These are phyloP conservation scores for Halyomorpha halys DNA, from an alignment of 1,140 invertebrate species.

Conservation along the genomic window DNA sequence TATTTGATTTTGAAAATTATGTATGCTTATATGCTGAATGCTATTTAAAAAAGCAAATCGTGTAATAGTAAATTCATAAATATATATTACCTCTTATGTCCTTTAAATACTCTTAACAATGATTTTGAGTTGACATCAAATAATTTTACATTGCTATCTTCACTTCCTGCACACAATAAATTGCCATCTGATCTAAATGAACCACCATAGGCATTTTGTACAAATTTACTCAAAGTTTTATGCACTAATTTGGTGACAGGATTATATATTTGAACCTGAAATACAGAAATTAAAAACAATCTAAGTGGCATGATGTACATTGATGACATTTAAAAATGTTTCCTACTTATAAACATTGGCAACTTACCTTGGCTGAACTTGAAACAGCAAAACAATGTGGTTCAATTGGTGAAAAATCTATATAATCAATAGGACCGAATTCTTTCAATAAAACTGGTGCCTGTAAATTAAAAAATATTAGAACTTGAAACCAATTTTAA, in stretches of 20 bases:
- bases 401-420: constrained; percentile 78
- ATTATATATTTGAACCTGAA: constrained; percentile 74
- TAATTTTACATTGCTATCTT: constrained; percentile 74
- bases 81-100: constrained; percentile 45
- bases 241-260: constrained; percentile 71
- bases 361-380: constrained; percentile 68
- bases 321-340: neutral
- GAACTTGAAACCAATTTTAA: constrained; percentile 15
- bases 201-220: constrained; percentile 75
- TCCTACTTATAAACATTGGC: too few relatives aligned
- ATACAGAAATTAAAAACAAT: constrained; percentile 5
- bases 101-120: constrained; percentile 58
- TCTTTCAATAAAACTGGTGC: constrained; percentile 80
- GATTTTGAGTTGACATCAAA: constrained; percentile 77
- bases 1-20: neutral
- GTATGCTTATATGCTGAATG: neutral
- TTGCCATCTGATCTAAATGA: constrained; percentile 76
- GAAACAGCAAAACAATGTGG: constrained; percentile 84
- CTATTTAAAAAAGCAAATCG: neutral
- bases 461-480: constrained; percentile 44
- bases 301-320: neutral
- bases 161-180: constrained; percentile 74
- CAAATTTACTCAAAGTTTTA: constrained; percentile 77
- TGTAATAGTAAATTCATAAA: neutral
- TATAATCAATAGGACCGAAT: constrained; percentile 79